Conservation (phyloP, 1,140 invertebrate species). For the Akabosia matsudoensis region DNA sequence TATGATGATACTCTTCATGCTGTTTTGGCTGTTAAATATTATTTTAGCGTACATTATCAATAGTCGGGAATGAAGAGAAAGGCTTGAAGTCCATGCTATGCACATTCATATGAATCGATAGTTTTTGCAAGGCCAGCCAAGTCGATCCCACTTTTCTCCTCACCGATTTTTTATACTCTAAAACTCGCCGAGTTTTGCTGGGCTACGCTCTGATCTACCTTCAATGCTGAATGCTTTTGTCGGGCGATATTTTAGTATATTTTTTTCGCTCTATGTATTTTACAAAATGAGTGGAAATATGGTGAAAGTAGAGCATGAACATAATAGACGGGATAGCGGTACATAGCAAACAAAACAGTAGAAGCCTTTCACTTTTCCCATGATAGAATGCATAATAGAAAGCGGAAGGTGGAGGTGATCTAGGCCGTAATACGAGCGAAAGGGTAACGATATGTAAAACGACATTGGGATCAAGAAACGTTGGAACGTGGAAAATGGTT, state of each 20-base stretch:
- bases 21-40: no score
- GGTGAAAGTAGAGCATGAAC: not conserved
- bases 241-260: not conserved
- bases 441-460: no score
- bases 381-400: no score
- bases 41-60: no score
- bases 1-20: no score
- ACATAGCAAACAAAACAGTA: not conserved
- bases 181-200: not conserved
- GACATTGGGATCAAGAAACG: no score
- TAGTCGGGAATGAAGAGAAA: not conserved
- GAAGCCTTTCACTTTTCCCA: not conserved
- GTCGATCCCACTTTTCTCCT: not conserved
- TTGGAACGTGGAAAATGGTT: no score
- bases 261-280: not conserved
- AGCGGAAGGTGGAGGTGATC: no score
- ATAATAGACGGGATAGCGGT: not conserved
- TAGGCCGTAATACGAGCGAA: no score
- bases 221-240: not conserved
- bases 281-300: not conserved
- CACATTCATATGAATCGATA: not conserved
- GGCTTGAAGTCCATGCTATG: not conserved
- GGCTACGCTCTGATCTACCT: not conserved
- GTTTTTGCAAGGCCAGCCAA: constrained; percentile 8
- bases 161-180: not conserved